These are phyloP conservation scores for Parapsyche elsis DNA, from an alignment of 1,140 invertebrate species.

Conservation along the genomic window DNA sequence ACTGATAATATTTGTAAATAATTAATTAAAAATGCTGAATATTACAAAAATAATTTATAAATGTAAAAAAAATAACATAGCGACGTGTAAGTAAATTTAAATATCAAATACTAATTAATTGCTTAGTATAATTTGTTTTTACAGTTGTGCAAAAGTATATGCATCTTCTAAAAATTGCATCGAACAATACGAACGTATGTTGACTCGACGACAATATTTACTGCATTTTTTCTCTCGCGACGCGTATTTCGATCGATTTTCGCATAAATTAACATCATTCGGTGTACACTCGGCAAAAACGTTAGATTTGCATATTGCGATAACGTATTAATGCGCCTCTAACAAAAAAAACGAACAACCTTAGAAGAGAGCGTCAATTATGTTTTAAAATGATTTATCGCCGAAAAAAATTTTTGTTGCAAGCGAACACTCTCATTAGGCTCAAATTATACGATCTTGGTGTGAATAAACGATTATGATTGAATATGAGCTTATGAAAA, in stretches of 20 bases:
- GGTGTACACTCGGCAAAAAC: background rate
- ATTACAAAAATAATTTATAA: no score
- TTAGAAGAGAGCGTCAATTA: conserved; percentile 23
- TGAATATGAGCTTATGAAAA: conserved; percentile 26
- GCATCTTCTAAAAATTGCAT: background rate
- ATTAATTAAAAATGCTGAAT: no score
- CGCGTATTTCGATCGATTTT: conserved; percentile 9
- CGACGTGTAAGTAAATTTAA: background rate
- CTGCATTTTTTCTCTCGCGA: background rate
- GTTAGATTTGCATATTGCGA: background rate
- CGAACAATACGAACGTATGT: background rate
- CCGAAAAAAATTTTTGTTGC: conserved; percentile 19
- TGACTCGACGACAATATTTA: conserved; percentile 26
- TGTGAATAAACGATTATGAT: conserved; percentile 15
- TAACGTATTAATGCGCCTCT: background rate
- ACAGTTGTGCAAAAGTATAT: background rate
- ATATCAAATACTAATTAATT: background rate
- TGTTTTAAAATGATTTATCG: background rate
- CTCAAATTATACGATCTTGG: background rate
- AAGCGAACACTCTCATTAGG: background rate
- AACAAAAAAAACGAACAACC: background rate
- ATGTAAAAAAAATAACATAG: background rate
- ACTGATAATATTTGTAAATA: no score
- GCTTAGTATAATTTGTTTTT: background rate
- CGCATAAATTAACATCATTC: background rate